These are phyloP conservation scores for Drosophila equinoxialis DNA, from an alignment of 1,140 invertebrate species.

Conservation along the genomic window DNA sequence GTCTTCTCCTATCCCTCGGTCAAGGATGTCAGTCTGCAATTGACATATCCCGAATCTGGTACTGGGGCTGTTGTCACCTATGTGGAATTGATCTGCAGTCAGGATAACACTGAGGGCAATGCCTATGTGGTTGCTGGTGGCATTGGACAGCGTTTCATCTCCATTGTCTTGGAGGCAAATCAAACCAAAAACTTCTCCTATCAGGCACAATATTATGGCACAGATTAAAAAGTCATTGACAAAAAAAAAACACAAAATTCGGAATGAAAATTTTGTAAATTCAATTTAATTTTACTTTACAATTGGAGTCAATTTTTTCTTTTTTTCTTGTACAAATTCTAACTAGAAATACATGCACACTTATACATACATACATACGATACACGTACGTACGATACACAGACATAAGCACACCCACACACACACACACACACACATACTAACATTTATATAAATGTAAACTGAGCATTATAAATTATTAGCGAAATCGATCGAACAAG, in stretches of 20 bases:
- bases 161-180: constrained; percentile 71
- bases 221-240: constrained; percentile 3
- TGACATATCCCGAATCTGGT: constrained; percentile 70
- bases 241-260: too few species aligned
- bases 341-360: neutral
- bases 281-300: too few species aligned
- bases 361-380: neutral
- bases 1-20: constrained; percentile 44
- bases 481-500: constrained; percentile 14
- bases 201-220: constrained; percentile 65
- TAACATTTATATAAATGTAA: neutral
- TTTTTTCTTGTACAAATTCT: neutral
- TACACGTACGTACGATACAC: neutral
- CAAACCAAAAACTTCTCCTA: constrained; percentile 68
- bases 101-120: constrained; percentile 64
- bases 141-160: constrained; percentile 74
- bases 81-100: constrained; percentile 69
- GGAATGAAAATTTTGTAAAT: too few species aligned
- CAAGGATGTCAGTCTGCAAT: constrained; percentile 69
- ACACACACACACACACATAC: neutral
- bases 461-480: constrained; percentile 8
- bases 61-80: constrained; percentile 60
- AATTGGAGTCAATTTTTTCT: too few species aligned
- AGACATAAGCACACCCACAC: neutral
- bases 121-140: constrained; percentile 77